Conservation (phyloP, 2,888 invertebrate genomes). For the Spodoptera picta region DNA sequence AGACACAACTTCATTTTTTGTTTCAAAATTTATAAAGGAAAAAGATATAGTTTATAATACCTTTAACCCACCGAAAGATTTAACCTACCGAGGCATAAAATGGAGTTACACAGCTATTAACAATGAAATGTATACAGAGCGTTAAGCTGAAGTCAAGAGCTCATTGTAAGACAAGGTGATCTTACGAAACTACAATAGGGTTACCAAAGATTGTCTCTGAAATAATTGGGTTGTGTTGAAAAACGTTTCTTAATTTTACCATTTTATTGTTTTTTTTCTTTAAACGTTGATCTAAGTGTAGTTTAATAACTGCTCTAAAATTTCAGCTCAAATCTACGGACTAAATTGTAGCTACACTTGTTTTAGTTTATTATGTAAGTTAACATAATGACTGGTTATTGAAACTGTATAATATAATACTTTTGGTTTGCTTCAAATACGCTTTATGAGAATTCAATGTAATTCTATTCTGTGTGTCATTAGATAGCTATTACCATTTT, state of each 20-base stretch:
- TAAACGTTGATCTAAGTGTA: slow-evolving; percentile 16
- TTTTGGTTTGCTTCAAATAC: too few relatives aligned
- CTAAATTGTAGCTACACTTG: background rate
- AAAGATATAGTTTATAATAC: slow-evolving; percentile 30
- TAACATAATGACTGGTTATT: background rate
- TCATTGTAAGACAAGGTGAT: slow-evolving; percentile 78
- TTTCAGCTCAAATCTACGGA: slow-evolving; percentile 3
- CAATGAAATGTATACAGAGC: slow-evolving; percentile 69
- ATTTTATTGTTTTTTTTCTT: slow-evolving; percentile 33
- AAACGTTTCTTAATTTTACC: slow-evolving; percentile 42
- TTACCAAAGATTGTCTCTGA: slow-evolving; percentile 29
- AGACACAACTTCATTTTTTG: too few relatives aligned
- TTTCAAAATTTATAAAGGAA: background rate
- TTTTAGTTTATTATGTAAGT: slow-evolving; percentile 8
- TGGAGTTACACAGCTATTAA: slow-evolving; percentile 61
- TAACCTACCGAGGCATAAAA: slow-evolving; percentile 63
- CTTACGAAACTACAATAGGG: slow-evolving; percentile 68
- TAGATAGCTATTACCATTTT: too few relatives aligned
- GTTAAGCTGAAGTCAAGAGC: slow-evolving; percentile 61
- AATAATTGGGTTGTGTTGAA: slow-evolving; percentile 39
- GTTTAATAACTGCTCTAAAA: slow-evolving; percentile 21
- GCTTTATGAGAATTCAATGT: too few relatives aligned
- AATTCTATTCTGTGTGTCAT: too few relatives aligned
- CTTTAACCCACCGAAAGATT: slow-evolving; percentile 33
- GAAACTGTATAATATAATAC: background rate